Evolutionary conservation across 1,140 invertebrate genomes (phyloP).

Genomic region (Zaprionus inermis): DNA sequence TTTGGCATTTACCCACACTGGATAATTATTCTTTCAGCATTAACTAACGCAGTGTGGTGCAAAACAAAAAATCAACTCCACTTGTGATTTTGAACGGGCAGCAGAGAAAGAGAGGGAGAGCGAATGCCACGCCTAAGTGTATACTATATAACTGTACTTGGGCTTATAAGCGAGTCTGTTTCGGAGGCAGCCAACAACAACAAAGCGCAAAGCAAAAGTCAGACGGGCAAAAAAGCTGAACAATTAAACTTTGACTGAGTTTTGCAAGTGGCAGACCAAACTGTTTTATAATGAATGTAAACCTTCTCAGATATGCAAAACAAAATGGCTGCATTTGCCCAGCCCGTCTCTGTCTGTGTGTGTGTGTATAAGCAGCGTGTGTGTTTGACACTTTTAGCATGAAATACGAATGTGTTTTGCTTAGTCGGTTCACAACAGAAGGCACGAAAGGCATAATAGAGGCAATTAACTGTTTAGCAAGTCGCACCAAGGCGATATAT

Average conservation of each 20-base stretch:
- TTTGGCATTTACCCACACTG: constrained; percentile 39
- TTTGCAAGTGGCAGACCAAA: constrained; percentile 66
- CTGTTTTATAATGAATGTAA: constrained; percentile 70
- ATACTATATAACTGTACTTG: constrained; percentile 13
- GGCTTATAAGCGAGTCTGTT: constrained; percentile 12
- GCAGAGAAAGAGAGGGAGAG: constrained; percentile 9
- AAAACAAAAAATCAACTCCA: constrained; percentile 61
- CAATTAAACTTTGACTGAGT: constrained; percentile 75
- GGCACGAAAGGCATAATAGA: too few relatives aligned
- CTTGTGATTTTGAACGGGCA: constrained; percentile 55
- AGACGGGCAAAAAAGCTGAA: constrained; percentile 54
- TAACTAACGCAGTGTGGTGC: constrained; percentile 12
- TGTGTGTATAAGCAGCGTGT: constrained; percentile 13
- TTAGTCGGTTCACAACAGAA: neutral
- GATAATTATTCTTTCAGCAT: constrained; percentile 53
- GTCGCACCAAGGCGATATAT: neutral
- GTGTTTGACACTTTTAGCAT: constrained; percentile 28
- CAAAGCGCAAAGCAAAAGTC: constrained; percentile 61
- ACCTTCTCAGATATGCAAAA: constrained; percentile 55
- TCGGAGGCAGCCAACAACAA: neutral
- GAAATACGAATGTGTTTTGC: neutral
- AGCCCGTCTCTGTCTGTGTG: constrained; percentile 17
- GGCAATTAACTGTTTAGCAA: neutral
- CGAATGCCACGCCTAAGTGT: constrained; percentile 9
- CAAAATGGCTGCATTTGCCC: constrained; percentile 53